Conservation (phyloP, 2,113 vertebrate genomes). For the Erinaceus europaeus region DNA sequence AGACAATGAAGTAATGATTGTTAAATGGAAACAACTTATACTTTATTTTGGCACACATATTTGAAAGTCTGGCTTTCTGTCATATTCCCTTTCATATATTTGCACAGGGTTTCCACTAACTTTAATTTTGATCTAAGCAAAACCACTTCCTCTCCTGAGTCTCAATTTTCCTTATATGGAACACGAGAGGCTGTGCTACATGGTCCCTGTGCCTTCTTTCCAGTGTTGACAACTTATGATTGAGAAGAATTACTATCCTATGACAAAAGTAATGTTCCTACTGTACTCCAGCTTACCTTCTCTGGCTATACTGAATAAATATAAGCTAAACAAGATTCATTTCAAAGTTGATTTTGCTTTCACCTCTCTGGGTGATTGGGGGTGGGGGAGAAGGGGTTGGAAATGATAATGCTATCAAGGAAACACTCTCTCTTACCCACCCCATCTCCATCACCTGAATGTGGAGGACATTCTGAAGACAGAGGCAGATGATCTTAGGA, state of each 20-base stretch:
- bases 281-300: not conserved
- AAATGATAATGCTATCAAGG: not conserved
- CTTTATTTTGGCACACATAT: not conserved
- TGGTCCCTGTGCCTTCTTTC: not conserved
- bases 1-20: not conserved
- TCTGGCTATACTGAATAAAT: not conserved
- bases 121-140: constrained; percentile 21
- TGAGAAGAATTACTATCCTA: not conserved
- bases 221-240: not conserved
- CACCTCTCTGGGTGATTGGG: not conserved
- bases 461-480: not conserved
- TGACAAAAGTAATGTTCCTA: not conserved
- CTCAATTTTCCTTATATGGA: not conserved
- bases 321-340: not conserved
- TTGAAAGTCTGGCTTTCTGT: constrained; percentile 21
- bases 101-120: not conserved
- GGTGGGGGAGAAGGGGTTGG: not conserved
- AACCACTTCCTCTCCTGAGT: constrained; percentile 19
- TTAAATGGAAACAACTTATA: constrained; percentile 7
- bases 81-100: not conserved
- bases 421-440: not conserved
- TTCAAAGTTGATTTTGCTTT: not conserved
- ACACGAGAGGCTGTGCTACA: not conserved
- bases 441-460: not conserved
- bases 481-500: not conserved